Conservation (phyloP, 1,140 invertebrate genomes). For the Drosophila baimaii region DNA sequence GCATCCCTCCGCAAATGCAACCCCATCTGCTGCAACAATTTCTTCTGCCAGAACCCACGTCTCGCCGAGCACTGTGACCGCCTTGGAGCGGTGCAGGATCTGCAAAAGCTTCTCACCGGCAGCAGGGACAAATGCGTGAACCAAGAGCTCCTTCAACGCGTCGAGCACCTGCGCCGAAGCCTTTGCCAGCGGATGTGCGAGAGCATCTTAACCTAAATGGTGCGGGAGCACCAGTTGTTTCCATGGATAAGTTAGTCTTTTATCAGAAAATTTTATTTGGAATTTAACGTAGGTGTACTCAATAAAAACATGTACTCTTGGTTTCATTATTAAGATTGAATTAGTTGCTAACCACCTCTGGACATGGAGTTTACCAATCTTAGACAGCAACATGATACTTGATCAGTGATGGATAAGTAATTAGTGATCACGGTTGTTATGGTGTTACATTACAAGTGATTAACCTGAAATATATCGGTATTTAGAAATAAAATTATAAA, state of each 20-base stretch:
- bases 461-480: no score
- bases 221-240: not conserved
- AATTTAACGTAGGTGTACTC: no score
- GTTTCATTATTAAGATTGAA: not conserved
- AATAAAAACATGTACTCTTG: no score
- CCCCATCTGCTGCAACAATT: conserved; percentile 13
- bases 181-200: conserved; percentile 39
- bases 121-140: not conserved
- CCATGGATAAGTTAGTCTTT: not conserved
- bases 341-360: no score
- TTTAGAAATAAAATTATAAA: no score
- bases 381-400: no score
- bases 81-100: conserved; percentile 38
- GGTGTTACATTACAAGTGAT: no score
- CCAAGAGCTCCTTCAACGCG: not conserved
- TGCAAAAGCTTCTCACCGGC: conserved; percentile 20
- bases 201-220: conserved; percentile 1
- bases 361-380: no score
- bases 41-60: conserved; percentile 16
- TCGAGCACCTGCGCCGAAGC: conserved; percentile 30
- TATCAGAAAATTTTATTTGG: no score
- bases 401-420: no score
- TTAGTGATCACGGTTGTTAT: no score
- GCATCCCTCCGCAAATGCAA: conserved; percentile 31
- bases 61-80: conserved; percentile 35